phyloP scores from a whole-genome alignment of 1,140 invertebrate species.

The Frieseomelitta varia region DNA sequence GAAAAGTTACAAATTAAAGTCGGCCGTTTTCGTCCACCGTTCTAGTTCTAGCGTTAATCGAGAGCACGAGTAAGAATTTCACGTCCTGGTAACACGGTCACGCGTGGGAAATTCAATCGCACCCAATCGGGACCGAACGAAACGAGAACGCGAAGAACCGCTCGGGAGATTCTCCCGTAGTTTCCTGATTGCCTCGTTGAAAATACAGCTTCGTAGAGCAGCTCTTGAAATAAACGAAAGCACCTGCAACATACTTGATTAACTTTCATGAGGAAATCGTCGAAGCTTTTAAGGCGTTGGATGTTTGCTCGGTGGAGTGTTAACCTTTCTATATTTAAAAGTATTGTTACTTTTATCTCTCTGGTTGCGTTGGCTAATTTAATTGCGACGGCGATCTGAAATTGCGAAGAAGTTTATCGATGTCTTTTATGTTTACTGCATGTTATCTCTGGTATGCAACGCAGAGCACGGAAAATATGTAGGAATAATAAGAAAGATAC shows the following conservation, averaged over 20 bases:
- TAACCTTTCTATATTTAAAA: neutral
- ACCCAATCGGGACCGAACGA: slow-evolving; percentile 11
- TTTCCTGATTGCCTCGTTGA: slow-evolving; percentile 3
- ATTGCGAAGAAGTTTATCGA: neutral
- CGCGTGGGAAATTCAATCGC: slow-evolving; percentile 51
- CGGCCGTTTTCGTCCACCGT: no score
- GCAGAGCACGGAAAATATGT: neutral
- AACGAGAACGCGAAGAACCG: slow-evolving; percentile 41
- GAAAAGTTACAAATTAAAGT: no score
- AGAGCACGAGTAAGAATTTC: slow-evolving; percentile 13
- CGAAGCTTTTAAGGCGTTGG: neutral
- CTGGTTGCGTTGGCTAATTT: neutral
- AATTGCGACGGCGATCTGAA: neutral
- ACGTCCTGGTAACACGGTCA: slow-evolving; percentile 29
- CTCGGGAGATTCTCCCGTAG: neutral
- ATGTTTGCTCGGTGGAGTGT: neutral
- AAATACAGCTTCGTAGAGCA: neutral
- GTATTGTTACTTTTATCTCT: neutral
- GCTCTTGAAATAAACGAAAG: neutral
- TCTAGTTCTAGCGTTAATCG: neutral
- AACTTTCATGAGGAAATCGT: neutral
- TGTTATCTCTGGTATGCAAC: neutral
- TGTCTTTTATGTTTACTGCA: neutral
- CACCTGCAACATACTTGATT: neutral
- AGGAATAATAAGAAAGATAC: no score